These are phyloP conservation scores for Calliopsis andreniformis DNA, from an alignment of 1,140 invertebrate genomes.

Conservation along the genomic window DNA sequence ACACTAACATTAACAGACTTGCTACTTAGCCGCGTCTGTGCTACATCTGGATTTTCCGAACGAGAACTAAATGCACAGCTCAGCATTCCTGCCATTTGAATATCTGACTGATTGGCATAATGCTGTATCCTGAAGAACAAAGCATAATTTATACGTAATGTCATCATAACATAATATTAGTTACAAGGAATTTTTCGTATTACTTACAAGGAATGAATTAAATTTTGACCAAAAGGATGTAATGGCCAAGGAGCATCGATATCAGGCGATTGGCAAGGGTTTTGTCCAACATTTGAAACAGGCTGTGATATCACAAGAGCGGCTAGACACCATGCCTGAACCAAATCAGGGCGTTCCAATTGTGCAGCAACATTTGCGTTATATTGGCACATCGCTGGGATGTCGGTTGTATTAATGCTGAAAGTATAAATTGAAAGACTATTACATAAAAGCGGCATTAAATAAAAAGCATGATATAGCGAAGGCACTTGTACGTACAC, in stretches of 20 bases:
- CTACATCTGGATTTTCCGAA: conserved; percentile 74
- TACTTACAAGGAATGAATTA: conserved; percentile 92
- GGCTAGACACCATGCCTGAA: conserved; percentile 92
- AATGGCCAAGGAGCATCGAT: conserved; percentile 88
- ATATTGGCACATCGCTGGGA: conserved; percentile 88
- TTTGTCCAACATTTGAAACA: conserved; percentile 68
- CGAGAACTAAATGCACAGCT: conserved; percentile 90
- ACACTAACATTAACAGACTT: conserved; percentile 82
- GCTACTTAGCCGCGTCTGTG: conserved; percentile 73
- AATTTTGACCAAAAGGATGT: conserved; percentile 92
- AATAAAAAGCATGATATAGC: neutral
- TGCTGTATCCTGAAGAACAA: conserved; percentile 86
- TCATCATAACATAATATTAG: neutral
- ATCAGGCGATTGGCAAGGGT: conserved; percentile 77
- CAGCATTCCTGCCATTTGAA: conserved; percentile 96
- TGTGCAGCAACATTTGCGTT: conserved; percentile 90
- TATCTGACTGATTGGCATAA: conserved; percentile 90
- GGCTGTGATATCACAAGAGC: conserved; percentile 85
- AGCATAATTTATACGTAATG: neutral
- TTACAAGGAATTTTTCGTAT: no score
- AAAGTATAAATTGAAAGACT: conserved; percentile 48
- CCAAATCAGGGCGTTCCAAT: conserved; percentile 89
- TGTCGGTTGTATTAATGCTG: conserved; percentile 83
- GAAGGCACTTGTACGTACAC: conserved; percentile 84
- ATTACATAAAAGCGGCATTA: neutral